Percentiles rank a stretch among this genome's conserved stretches.
phyloP scores from a whole-genome alignment of 2,888 invertebrate genomes.

The Tenthredo notha region DNA sequence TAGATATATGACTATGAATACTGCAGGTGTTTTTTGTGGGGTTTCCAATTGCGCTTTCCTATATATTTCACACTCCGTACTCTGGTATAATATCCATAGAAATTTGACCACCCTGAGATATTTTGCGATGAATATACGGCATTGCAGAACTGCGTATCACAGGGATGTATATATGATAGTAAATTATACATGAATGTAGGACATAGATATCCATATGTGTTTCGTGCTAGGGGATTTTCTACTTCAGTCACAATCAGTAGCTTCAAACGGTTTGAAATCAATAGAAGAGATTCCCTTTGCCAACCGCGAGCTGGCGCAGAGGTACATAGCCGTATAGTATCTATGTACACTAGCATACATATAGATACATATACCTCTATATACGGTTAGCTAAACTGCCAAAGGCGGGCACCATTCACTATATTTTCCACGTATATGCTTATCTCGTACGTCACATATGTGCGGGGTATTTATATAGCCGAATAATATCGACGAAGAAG shows the following conservation, averaged over 20 bases:
- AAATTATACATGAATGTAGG: not conserved
- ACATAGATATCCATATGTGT: not conserved
- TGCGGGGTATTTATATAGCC: not conserved
- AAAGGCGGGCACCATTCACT: not conserved
- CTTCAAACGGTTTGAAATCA: slow-evolving; percentile 31
- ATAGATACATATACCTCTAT: not conserved
- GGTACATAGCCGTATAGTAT: not conserved
- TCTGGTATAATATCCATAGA: not conserved
- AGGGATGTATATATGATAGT: not conserved
- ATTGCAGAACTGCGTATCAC: not conserved
- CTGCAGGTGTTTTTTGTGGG: not conserved
- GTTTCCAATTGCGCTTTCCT: not conserved
- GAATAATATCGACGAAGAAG: not conserved
- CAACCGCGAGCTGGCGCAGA: slow-evolving; percentile 29
- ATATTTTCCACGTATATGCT: slow-evolving; percentile 1
- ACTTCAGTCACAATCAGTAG: slow-evolving; percentile 11
- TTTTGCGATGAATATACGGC: not conserved
- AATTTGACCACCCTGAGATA: not conserved
- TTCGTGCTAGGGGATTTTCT: not conserved
- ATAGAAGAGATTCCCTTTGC: slow-evolving; percentile 29
- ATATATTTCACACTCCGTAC: not conserved
- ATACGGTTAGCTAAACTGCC: slow-evolving; percentile 5
- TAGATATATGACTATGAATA: not conserved
- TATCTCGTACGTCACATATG: slow-evolving; percentile 7
- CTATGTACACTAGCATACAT: not conserved